phyloP scores from a whole-genome alignment of 2,797 vertebrate species.

The Aphelocoma californica region DNA sequence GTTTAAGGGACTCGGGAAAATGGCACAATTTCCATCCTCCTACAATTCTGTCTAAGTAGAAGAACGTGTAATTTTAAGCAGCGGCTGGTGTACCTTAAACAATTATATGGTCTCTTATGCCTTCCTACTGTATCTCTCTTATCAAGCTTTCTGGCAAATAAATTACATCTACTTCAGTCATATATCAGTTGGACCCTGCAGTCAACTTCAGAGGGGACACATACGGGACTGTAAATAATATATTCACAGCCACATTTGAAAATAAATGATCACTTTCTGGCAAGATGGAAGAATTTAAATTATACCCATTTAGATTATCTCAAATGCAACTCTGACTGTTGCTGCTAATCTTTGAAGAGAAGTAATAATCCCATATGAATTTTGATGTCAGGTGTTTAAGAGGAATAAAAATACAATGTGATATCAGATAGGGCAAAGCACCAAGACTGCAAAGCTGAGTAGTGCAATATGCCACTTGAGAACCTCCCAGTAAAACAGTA shows the following conservation, averaged over 20 bases:
- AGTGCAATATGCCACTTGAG: not conserved
- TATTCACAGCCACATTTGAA: not conserved
- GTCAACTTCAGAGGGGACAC: not conserved
- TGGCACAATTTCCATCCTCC: not conserved
- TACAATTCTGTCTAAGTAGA: not conserved
- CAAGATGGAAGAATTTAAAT: not conserved
- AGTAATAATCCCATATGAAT: not conserved
- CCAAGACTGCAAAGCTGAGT: not conserved
- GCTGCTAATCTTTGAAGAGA: not conserved
- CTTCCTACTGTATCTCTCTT: not conserved
- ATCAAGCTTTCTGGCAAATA: not conserved
- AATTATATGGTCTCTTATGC: not conserved
- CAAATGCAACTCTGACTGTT: not conserved
- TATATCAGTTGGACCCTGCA: not conserved
- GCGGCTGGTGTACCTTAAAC: not conserved
- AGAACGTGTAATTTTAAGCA: not conserved
- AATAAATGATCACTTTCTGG: not conserved
- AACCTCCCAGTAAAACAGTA: not conserved
- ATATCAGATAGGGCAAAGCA: not conserved
- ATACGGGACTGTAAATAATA: not conserved
- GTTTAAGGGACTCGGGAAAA: not conserved
- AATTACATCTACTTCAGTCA: not conserved
- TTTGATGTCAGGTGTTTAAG: not conserved
- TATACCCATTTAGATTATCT: not conserved
- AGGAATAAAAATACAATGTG: not conserved